phyloP scores from a whole-genome alignment of 1,140 invertebrate species.

The Sogatella furcifera region DNA sequence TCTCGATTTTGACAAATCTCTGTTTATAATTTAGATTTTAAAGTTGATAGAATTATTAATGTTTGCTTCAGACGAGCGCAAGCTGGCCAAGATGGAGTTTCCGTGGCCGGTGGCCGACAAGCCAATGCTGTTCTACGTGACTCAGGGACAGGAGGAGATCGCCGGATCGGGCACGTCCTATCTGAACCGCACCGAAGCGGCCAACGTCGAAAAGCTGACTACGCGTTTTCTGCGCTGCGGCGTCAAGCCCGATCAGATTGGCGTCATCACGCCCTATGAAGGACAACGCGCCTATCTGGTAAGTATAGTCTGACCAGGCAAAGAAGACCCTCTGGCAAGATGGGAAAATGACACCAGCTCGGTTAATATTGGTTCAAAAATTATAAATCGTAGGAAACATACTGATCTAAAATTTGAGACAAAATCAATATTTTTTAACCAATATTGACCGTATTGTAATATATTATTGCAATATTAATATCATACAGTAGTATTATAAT shows the following conservation, averaged over 20 bases:
- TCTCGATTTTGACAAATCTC: too few species aligned
- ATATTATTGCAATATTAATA: too few species aligned
- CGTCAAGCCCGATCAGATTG: constrained; percentile 95
- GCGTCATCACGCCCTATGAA: constrained; percentile 99
- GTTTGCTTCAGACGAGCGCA: constrained; percentile 60
- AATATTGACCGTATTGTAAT: too few species aligned
- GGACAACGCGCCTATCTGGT: constrained; percentile 96
- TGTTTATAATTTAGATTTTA: too few species aligned
- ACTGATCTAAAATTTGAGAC: too few species aligned
- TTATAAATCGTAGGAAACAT: too few species aligned
- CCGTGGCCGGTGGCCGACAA: constrained; percentile 94
- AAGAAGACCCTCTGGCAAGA: too few species aligned
- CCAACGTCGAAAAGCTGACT: constrained; percentile 96
- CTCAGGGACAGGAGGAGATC: constrained; percentile 97
- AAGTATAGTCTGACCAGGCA: constrained; percentile 9
- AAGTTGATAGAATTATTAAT: too few species aligned
- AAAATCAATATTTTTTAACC: too few species aligned
- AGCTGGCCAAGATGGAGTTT: constrained; percentile 86
- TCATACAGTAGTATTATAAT: too few species aligned
- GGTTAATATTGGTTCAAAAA: too few species aligned
- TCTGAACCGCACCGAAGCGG: constrained; percentile 95
- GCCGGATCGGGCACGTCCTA: constrained; percentile 97
- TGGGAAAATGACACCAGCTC: too few species aligned
- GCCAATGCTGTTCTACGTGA: constrained; percentile 99
- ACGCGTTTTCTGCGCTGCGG: constrained; percentile 89